Conservation (phyloP, 2,113 vertebrate genomes). For the Onychorhynchus coronatus region DNA sequence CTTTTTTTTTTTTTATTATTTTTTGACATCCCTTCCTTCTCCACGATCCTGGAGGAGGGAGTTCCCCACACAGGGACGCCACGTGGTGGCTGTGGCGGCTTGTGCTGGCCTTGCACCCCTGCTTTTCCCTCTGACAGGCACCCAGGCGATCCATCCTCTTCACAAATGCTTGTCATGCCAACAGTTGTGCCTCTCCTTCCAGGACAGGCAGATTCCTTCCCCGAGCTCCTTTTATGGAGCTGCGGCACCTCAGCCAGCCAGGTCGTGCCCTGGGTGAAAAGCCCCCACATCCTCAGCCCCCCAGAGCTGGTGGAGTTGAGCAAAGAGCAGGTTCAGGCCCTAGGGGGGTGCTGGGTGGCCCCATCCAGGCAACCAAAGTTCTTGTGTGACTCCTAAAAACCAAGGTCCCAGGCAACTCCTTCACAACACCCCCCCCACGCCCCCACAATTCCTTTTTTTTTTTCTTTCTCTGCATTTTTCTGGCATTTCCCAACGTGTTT, state of each 20-base stretch:
- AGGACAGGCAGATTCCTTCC: background rate
- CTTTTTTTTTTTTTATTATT: too few relatives aligned
- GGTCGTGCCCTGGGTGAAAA: background rate
- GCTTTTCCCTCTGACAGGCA: background rate
- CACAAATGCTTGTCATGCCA: background rate
- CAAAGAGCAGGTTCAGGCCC: background rate
- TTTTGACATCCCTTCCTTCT: background rate
- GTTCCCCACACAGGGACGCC: background rate
- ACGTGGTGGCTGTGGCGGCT: background rate
- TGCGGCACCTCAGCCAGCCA: background rate
- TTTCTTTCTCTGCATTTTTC: constrained; percentile 30
- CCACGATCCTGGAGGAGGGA: background rate
- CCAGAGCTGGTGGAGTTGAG: background rate
- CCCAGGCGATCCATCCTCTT: background rate
- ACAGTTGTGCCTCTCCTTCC: background rate
- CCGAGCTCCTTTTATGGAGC: background rate
- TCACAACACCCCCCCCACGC: background rate
- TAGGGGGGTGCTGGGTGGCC: background rate
- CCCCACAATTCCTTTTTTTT: background rate
- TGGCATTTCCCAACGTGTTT: constrained; percentile 43
- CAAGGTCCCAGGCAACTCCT: background rate
- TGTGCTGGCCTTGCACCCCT: background rate
- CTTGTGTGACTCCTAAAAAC: background rate
- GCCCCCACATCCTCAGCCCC: fast-evolving
- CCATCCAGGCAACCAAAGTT: background rate